Evolutionary conservation across 2,797 vertebrate species (phyloP).

Genomic region (Sebastes itinus): DNA sequence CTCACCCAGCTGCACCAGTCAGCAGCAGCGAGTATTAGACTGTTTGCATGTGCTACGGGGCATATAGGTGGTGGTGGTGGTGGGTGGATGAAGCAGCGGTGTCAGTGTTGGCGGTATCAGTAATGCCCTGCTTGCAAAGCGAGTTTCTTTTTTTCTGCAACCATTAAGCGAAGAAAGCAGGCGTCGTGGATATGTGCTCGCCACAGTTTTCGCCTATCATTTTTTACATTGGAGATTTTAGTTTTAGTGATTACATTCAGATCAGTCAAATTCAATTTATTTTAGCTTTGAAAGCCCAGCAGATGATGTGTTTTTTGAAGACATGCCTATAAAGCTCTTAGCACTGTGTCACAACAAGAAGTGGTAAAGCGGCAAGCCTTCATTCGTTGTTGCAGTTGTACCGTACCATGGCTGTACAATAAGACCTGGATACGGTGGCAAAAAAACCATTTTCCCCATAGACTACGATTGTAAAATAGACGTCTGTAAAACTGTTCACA

Average conservation of each 20-base stretch:
- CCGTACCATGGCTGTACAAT: not conserved
- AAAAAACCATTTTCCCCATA: too few species aligned
- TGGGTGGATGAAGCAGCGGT: constrained; percentile 53
- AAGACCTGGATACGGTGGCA: not conserved
- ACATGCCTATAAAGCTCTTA: not conserved
- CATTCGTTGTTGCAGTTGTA: not conserved
- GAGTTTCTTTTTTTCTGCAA: constrained; percentile 29
- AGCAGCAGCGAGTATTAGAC: constrained; percentile 49
- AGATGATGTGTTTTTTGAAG: not conserved
- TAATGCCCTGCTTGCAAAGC: constrained; percentile 53
- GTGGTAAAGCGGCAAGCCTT: not conserved
- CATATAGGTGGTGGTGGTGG: constrained; percentile 46
- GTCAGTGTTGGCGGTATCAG: constrained; percentile 32
- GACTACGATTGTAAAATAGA: too few species aligned
- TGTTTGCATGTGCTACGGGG: constrained; percentile 52
- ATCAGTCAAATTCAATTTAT: not conserved
- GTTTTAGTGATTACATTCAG: not conserved
- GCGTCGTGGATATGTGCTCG: constrained; percentile 19
- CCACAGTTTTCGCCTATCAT: constrained; percentile 32
- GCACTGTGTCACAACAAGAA: not conserved
- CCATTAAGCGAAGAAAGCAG: constrained; percentile 39
- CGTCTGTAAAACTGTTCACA: too few species aligned
- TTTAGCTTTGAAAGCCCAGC: not conserved
- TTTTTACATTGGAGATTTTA: not conserved
- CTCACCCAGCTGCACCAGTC: constrained; percentile 50